Percentiles rank a stretch among this genome's conserved stretches.
These are phyloP conservation scores for Hemistola chrysoprasaria DNA, from an alignment of 2,888 invertebrate genomes.

Conservation along the genomic window DNA sequence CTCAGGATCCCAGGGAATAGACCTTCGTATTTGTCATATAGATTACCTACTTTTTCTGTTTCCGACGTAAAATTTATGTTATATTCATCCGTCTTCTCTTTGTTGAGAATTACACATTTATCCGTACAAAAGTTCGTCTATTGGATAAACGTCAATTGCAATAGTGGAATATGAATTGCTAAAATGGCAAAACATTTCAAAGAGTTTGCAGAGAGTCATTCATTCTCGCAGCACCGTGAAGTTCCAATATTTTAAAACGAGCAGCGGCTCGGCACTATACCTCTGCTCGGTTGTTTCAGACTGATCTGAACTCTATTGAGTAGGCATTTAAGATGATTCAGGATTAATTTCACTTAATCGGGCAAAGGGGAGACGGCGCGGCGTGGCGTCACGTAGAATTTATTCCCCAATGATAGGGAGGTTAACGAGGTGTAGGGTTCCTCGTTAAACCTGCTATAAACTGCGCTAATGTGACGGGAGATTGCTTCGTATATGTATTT, in stretches of 20 bases:
- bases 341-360: conserved; percentile 41
- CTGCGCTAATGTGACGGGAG: conserved; percentile 58
- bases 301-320: conserved; percentile 39
- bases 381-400: conserved; percentile 52
- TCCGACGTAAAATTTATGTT: conserved; percentile 51
- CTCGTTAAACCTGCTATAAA: conserved; percentile 62
- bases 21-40: conserved; percentile 69
- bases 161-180: conserved; percentile 37
- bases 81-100: conserved; percentile 42
- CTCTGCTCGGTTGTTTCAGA: conserved; percentile 12
- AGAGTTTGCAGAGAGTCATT: conserved; percentile 48
- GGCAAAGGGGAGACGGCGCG: conserved; percentile 37
- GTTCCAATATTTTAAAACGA: conserved; percentile 45
- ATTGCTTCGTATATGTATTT: conserved; percentile 43
- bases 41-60: conserved; percentile 68
- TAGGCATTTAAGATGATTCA: conserved; percentile 36
- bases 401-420: conserved; percentile 60
- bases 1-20: conserved; percentile 60
- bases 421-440: conserved; percentile 63
- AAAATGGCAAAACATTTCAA: conserved; percentile 43
- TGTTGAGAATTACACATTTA: conserved; percentile 33
- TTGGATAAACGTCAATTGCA: conserved; percentile 31
- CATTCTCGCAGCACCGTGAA: conserved; percentile 38
- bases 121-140: conserved; percentile 32
- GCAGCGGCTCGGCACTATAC: conserved; percentile 12